Conservation (phyloP, 2,797 vertebrate genomes). For the Iguana delicatissima region DNA sequence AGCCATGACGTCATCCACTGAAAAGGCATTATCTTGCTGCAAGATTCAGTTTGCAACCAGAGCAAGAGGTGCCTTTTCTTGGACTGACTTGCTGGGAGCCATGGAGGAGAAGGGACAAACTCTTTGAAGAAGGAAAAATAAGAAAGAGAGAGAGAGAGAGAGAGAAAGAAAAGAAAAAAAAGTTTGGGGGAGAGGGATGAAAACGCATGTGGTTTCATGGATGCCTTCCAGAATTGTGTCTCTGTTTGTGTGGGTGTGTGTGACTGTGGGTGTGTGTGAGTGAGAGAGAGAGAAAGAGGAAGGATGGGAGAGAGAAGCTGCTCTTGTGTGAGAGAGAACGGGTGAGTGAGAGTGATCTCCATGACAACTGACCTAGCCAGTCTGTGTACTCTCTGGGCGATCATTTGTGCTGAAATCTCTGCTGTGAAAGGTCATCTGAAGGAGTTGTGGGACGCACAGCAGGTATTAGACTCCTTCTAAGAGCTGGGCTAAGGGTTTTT, state of each 20-base stretch:
- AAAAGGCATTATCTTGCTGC: conserved; percentile 49
- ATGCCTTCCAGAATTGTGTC: conserved; percentile 76
- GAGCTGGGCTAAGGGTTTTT: conserved; percentile 66
- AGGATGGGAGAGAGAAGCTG: conserved; percentile 36
- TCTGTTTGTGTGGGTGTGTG: conserved; percentile 45
- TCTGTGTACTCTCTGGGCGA: conserved; percentile 77
- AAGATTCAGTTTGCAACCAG: conserved; percentile 53
- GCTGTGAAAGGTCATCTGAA: conserved; percentile 84
- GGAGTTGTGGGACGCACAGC: conserved; percentile 84
- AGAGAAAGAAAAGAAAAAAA: no score
- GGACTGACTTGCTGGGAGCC: conserved; percentile 69
- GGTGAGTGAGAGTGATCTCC: conserved; percentile 76
- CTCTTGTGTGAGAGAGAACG: conserved; percentile 2
- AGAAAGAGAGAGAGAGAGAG: not conserved
- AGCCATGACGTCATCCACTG: not conserved
- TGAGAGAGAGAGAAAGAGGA: conserved; percentile 24
- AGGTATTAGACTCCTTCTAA: conserved; percentile 79
- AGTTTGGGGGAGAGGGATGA: conserved; percentile 59
- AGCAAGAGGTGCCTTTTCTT: conserved; percentile 53
- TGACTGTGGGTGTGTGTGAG: conserved; percentile 20
- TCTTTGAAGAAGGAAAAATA: conserved; percentile 58
- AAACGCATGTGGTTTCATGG: conserved; percentile 78
- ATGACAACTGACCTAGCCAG: conserved; percentile 89
- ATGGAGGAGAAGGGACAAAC: conserved; percentile 79
- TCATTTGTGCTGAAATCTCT: conserved; percentile 83